Base-by-base conservation (phyloP, 2,888 invertebrate species). In the Aspidapion aeneum region DNA sequence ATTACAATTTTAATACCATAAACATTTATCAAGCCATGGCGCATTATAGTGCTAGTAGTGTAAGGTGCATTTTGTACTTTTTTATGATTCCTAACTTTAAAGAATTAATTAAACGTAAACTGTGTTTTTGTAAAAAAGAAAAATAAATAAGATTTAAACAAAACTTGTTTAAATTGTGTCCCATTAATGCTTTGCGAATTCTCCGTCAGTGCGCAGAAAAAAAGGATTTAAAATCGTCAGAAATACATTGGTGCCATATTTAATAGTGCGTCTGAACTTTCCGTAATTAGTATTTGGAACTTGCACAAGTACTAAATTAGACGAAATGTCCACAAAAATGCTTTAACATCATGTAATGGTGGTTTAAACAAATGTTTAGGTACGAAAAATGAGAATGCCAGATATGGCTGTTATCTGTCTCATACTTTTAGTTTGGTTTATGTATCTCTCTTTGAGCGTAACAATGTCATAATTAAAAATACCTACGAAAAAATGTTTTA, bases 381-480 rank as follows among this genome's bases (percentile, higher is more conserved):
- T 12, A 71, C 71, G 21, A 74, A 70, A 66, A 68, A 67, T 22
- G 75, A 73, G 63, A 73, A 80, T 1, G 35, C 35, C 35, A 82
- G 85, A 60, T 82, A 82, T 17, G 81, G 81, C 84, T 16, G 82
- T 85, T 21, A 74, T 82, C 49, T 80, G 83, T 57, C 87, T 86
- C 1, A 80, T 82, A 20, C 72, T 83, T 61, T 82, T 86, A 68
- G 81, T 86, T 57, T 87, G 87, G 87, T 79, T 85, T 66, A 73
- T 86, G 56, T 81, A 85, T 35, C 74, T 82, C 54, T 87, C 86
- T 1, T 74, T 86, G 35, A 85, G 87, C 73, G 80, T 87, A 57
- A 87, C 87, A 9, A 84, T 72, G 82, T 84, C 17, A 78, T 84
- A 66, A 75, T 83, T 21, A 84, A 86, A 69, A 79, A 81, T 21